These are phyloP conservation scores for Climacteris rufus DNA, from an alignment of 2,113 vertebrate genomes.

Conservation along the genomic window DNA sequence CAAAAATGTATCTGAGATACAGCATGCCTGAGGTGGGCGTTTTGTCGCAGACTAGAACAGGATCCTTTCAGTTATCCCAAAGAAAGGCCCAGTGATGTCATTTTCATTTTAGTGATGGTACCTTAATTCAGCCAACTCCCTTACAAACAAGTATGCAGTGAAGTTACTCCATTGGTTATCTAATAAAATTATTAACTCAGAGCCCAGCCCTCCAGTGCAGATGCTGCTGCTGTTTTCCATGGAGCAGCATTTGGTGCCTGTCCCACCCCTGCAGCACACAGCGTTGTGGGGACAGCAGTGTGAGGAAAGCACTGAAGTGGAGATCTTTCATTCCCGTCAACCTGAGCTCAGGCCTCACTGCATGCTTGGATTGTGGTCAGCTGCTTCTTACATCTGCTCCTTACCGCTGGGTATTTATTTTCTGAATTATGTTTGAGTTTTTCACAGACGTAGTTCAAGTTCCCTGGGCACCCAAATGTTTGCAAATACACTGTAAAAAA, in stretches of 20 bases:
- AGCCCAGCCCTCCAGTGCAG: not conserved
- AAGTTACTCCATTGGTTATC: not conserved
- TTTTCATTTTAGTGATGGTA: not conserved
- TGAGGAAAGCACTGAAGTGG: not conserved
- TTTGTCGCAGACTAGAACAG: not conserved
- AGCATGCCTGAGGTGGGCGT: not conserved
- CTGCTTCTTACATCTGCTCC: not conserved
- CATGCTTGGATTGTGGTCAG: rapidly evolving
- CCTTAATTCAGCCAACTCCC: not conserved
- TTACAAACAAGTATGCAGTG: not conserved
- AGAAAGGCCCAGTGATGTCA: rapidly evolving
- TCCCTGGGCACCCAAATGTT: not conserved
- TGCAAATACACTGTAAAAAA: not conserved
- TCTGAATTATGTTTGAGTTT: not conserved
- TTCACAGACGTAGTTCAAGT: not conserved
- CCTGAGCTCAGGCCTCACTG: not conserved
- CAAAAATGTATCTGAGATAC: not conserved
- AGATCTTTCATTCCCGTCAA: rapidly evolving
- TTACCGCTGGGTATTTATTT: rapidly evolving
- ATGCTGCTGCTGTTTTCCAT: not conserved
- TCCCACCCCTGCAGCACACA: rapidly evolving
- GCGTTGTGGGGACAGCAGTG: rapidly evolving
- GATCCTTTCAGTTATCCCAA: not conserved
- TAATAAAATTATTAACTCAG: not conserved
- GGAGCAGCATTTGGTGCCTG: not conserved